Base-by-base conservation (phyloP, 2,113 vertebrate species). In the Antennarius striatus region DNA sequence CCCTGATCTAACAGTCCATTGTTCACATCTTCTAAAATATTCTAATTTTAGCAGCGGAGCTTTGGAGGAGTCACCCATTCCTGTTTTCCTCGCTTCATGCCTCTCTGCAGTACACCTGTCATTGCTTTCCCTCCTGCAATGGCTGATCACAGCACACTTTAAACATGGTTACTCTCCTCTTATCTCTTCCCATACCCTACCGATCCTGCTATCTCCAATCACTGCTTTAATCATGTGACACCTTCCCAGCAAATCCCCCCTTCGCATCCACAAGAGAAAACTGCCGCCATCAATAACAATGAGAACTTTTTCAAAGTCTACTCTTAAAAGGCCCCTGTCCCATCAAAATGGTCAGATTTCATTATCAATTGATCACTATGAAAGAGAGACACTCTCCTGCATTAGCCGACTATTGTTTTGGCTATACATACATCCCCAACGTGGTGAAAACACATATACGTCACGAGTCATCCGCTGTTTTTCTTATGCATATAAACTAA, bases 131-230 rank as follows among this genome's bases (percentile, higher is more conserved):
- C 86, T 89, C 67, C 63, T 73, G 77, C 82, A 87, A 86, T 84
- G 73, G 89, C 81, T 91, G 91, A 91, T 93, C 90, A 92, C 85
- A 91, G 88, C 82, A 81, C 83, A 79, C 91, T 92, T 92, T 91
- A 92, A 90, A 91, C 87, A 80, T 59, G 75, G 70, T 87, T 90
- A 84, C 87, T 85, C 79, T 82, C 56, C 85, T 90, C 79, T 91
- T 89, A 92, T 92, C 89, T 91, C 74, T 63, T 46, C 77, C 84
- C 77, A 76, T 85, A 86, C 82, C 78, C 82, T 69, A 73, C 86
- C 79, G 48, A 82, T 89, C 83, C 83, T n/a, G 5, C 86, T 79
- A 92, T 90, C 89, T 88, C 89, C 88, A 69, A 83, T 87, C 73
- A 67, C 68, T 43, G 71, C 90, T 91, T 91, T 90, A 91, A 91